phyloP scores from a whole-genome alignment of 2,797 vertebrate species.

The Oophaga sylvatica region DNA sequence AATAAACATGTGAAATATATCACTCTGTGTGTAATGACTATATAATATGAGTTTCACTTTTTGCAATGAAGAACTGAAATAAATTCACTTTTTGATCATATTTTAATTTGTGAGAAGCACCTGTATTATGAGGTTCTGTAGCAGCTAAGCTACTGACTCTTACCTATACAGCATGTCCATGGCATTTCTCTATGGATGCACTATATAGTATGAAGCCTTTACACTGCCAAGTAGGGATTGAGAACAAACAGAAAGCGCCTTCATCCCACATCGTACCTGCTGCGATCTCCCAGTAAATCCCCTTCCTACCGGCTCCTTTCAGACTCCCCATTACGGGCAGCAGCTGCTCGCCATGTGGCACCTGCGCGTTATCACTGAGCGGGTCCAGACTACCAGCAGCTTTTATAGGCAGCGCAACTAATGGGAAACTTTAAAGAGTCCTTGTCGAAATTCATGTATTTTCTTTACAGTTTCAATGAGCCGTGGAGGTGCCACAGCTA shows the following conservation, averaged over 20 bases:
- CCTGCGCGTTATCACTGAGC: constrained; percentile 72
- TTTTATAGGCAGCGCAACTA: constrained; percentile 71
- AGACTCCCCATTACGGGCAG: constrained; percentile 68
- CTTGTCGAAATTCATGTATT: constrained; percentile 73
- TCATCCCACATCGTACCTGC: constrained; percentile 74
- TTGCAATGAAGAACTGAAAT: no score
- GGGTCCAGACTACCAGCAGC: constrained; percentile 65
- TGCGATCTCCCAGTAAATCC: constrained; percentile 72
- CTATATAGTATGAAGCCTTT: neutral
- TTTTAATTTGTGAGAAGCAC: no score
- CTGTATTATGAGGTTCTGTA: no score
- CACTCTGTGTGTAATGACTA: no score
- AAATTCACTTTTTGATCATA: no score
- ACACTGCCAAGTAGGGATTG: neutral
- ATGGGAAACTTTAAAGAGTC: constrained; percentile 74
- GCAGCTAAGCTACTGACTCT: no score
- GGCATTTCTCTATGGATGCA: neutral
- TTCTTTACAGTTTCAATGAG: constrained; percentile 70
- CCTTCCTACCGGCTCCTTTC: constrained; percentile 69
- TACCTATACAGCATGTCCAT: neutral
- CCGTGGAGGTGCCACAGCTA: constrained; percentile 65
- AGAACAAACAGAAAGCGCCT: constrained; percentile 67
- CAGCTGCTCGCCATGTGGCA: constrained; percentile 75
- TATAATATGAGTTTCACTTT: no score
- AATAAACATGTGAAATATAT: no score